Base-by-base conservation (phyloP, 2,113 vertebrate species). In the Hystrix cristata region DNA sequence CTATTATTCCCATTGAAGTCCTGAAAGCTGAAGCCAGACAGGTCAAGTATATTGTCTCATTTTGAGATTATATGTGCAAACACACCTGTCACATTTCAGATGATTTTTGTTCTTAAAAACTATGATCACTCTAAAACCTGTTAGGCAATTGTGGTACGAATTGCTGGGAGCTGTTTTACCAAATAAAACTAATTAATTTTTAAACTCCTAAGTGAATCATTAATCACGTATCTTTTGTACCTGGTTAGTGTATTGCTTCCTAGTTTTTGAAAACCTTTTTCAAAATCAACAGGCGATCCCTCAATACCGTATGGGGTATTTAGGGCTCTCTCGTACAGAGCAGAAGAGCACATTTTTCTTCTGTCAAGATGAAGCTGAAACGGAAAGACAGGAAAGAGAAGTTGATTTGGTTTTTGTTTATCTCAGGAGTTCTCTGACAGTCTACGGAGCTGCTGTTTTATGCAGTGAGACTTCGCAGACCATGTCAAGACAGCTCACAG, bases 401-500 rank as follows among this genome's bases (percentile, higher is more conserved):
- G 55, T 96, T 87, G 96, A 69, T 91, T 96, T 97, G 84, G 78
- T 78, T 97, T 92, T 97, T 96, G 84, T 98, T 98, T 96, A 71
- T 93, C 98, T 98, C 95, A 87, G 71, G 95, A 97, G 48, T 60
- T 97, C 94, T 95, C 95, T 95, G 86, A 97, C 95, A 98, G 95
- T 96, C 96, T 87, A 95, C 67, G 74, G 60, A 94, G 60, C 85
- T 98, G 69, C 1, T 93, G 91, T 97, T 96, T 96, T 96, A 91
- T 94, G 62, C 83, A 83, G 92, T 88, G 95, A 97, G 78, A 82
- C 93, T 98, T 96, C 94, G 96, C 92, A 96, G 97, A 97, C 96
- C 78, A 9, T 43, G 79, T 98, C 97, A 98, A 98, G 91, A 91
- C 87, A 98, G 94, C 95, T 97, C 97, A 81, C 85, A 98, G 97